These are phyloP conservation scores for Dasypus novemcinctus DNA, from an alignment of 2,113 vertebrate genomes.

Conservation along the genomic window DNA sequence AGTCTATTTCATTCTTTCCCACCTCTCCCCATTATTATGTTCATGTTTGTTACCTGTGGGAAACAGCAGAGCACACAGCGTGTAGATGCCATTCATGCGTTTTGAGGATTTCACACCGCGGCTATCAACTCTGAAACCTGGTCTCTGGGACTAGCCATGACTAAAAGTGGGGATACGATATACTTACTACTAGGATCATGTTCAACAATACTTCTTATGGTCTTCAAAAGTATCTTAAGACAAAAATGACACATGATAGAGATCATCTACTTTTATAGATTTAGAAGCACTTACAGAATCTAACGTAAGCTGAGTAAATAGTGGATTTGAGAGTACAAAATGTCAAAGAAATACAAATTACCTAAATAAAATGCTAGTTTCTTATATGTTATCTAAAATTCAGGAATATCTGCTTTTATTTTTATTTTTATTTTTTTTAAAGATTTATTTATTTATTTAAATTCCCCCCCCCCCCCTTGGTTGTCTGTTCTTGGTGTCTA, in stretches of 20 bases:
- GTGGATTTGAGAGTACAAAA: neutral
- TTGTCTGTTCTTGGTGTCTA: too few species aligned
- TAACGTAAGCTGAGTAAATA: neutral
- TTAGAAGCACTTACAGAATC: neutral
- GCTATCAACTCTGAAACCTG: neutral
- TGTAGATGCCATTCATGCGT: neutral
- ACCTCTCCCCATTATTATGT: neutral
- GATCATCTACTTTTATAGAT: neutral
- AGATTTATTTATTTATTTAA: too few species aligned
- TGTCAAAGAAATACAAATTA: neutral
- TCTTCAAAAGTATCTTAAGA: neutral
- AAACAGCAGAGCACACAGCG: neutral
- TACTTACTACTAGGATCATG: neutral
- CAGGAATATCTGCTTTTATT: neutral
- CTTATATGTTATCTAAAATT: neutral
- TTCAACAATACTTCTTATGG: neutral
- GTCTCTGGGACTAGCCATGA: neutral
- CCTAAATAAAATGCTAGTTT: neutral
- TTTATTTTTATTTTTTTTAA: too few species aligned
- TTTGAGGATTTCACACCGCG: neutral
- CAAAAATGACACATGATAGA: neutral
- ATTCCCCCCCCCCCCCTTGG: too few species aligned
- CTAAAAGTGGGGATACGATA: neutral
- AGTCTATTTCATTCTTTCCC: neutral
- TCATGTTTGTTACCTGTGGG: neutral